Evolutionary conservation across 2,113 vertebrate species (phyloP).

Genomic region (Corapipo altera): DNA sequence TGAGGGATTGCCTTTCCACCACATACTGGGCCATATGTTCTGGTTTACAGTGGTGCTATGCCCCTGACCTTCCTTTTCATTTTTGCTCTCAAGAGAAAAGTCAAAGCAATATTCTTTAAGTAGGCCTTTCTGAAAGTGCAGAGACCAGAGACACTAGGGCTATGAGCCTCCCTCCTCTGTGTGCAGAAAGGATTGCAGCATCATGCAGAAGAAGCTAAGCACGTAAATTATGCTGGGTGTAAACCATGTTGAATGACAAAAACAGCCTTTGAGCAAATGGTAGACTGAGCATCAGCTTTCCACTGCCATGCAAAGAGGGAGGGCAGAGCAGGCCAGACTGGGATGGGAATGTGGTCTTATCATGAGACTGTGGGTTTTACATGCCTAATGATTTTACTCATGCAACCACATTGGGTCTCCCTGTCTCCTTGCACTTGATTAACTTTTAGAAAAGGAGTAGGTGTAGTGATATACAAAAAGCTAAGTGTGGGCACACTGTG

Average conservation of each 20-base stretch:
- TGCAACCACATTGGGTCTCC: fast-evolving
- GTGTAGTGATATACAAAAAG: neutral
- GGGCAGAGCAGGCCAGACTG: neutral
- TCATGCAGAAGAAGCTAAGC: neutral
- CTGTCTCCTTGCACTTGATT: neutral
- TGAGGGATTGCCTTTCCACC: neutral
- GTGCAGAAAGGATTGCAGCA: neutral
- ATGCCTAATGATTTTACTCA: neutral
- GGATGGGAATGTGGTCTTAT: neutral
- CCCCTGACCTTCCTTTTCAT: neutral
- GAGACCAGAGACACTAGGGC: neutral
- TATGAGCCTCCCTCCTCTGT: neutral
- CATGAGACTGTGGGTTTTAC: fast-evolving
- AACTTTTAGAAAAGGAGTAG: neutral
- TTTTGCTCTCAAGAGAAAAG: neutral
- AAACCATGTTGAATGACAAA: neutral
- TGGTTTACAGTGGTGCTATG: neutral
- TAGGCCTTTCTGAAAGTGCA: neutral
- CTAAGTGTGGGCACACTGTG: neutral
- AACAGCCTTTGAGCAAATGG: neutral
- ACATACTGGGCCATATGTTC: neutral
- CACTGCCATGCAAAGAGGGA: neutral
- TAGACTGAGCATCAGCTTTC: neutral
- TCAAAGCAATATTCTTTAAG: neutral
- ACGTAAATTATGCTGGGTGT: neutral